Percentiles rank a stretch among this genome's conserved stretches.
These are phyloP conservation scores for Anastrepha obliqua DNA, from an alignment of 1,140 invertebrate genomes.

Conservation along the genomic window DNA sequence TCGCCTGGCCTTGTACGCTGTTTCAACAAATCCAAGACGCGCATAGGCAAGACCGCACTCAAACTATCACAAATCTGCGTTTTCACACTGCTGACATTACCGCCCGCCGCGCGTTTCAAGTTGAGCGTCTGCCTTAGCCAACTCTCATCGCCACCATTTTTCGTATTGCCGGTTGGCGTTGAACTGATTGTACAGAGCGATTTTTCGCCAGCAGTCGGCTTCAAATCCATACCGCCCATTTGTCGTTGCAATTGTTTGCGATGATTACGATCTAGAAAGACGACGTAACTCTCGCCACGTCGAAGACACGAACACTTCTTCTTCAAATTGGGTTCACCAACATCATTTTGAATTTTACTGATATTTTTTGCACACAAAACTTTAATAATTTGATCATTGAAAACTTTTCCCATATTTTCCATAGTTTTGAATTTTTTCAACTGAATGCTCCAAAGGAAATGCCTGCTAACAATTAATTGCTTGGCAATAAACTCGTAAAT, in stretches of 20 bases:
- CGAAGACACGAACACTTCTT: conserved; percentile 39
- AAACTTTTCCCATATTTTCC: conserved; percentile 52
- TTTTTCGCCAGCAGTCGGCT: background rate
- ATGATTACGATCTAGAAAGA: conserved; percentile 45
- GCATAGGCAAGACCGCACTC: background rate
- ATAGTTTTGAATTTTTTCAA: conserved; percentile 12
- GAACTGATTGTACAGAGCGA: background rate
- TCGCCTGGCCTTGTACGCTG: background rate
- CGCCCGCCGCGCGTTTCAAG: background rate
- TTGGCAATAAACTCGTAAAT: background rate
- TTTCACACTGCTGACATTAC: background rate
- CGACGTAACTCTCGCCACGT: conserved; percentile 54
- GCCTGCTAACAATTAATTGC: background rate
- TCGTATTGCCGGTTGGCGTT: background rate
- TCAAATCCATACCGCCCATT: conserved; percentile 43
- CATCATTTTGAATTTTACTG: conserved; percentile 52
- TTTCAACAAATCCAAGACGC: background rate
- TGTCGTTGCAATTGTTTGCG: conserved; percentile 51
- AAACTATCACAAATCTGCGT: conserved; percentile 32
- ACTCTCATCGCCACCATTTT: conserved; percentile 10
- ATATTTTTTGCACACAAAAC: conserved; percentile 54
- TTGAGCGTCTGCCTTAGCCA: conserved; percentile 8
- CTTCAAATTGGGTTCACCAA: conserved; percentile 52
- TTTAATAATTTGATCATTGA: conserved; percentile 55
- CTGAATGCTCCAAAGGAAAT: conserved; percentile 19